phyloP scores from a whole-genome alignment of 2,113 vertebrate genomes.

The Ondatra zibethicus region DNA sequence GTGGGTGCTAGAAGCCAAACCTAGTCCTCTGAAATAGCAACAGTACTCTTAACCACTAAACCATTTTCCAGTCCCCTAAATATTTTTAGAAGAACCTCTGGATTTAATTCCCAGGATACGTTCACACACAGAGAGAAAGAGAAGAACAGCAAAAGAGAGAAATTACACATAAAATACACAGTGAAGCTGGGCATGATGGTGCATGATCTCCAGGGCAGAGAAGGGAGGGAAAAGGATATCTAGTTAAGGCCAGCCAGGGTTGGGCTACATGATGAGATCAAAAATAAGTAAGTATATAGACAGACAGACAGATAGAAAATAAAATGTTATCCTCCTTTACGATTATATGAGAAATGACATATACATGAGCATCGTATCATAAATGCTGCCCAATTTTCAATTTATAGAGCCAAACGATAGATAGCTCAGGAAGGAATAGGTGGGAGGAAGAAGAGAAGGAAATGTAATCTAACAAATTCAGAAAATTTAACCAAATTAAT shows the following conservation, averaged over 20 bases:
- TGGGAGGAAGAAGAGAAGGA: background rate
- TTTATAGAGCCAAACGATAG: background rate
- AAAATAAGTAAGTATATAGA: background rate
- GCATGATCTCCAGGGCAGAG: background rate
- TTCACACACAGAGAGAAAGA: no score
- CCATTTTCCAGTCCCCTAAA: background rate
- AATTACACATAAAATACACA: background rate
- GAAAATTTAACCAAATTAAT: background rate
- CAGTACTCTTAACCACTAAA: background rate
- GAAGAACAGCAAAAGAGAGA: no score
- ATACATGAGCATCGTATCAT: background rate
- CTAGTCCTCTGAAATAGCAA: background rate
- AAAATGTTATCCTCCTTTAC: background rate
- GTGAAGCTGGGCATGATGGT: background rate
- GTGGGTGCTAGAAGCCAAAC: background rate
- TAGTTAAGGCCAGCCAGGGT: background rate
- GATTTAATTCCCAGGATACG: background rate
- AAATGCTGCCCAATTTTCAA: background rate
- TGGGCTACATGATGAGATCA: background rate
- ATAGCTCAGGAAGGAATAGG: background rate
- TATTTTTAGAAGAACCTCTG: background rate
- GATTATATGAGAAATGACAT: background rate
- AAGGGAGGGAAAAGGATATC: background rate
- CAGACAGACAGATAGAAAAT: no score
- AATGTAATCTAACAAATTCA: constrained; percentile 35